Conservation (phyloP, 2,113 vertebrate genomes). For the Ploceus nigricollis region DNA sequence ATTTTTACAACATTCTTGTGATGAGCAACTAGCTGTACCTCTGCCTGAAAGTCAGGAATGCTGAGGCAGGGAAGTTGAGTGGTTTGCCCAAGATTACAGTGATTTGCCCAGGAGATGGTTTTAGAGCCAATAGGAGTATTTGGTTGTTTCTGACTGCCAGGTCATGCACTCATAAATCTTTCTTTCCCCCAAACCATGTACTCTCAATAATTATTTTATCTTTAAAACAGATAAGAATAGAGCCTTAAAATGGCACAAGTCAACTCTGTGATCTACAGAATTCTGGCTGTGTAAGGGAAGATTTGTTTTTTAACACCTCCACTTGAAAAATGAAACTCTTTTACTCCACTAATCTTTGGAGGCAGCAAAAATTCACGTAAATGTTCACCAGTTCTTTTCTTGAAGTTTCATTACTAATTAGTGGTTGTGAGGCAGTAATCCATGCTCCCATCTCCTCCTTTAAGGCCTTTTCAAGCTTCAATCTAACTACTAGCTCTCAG, state of each 20-base stretch:
- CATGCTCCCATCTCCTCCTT: neutral
- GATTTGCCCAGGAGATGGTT: neutral
- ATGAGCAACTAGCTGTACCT: neutral
- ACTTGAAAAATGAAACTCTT: neutral
- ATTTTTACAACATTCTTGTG: neutral
- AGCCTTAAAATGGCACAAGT: neutral
- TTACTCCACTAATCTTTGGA: neutral
- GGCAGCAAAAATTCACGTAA: neutral
- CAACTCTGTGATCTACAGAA: neutral
- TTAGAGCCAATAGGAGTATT: neutral
- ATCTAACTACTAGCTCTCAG: neutral
- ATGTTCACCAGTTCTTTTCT: neutral
- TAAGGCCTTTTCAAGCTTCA: constrained; percentile 26
- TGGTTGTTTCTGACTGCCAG: neutral
- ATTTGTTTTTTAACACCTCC: neutral
- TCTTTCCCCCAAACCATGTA: neutral
- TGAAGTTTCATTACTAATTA: neutral
- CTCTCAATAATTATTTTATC: neutral
- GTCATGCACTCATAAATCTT: neutral
- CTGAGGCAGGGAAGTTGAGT: neutral
- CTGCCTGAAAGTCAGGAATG: neutral
- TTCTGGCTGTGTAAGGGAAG: neutral
- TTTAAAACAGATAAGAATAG: neutral
- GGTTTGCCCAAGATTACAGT: neutral
- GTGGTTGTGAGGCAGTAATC: neutral